Evolutionary conservation across 2,113 vertebrate genomes (phyloP), one percentile per base, ranked within the genome.

Genomic region (Tichodroma muraria): DNA sequence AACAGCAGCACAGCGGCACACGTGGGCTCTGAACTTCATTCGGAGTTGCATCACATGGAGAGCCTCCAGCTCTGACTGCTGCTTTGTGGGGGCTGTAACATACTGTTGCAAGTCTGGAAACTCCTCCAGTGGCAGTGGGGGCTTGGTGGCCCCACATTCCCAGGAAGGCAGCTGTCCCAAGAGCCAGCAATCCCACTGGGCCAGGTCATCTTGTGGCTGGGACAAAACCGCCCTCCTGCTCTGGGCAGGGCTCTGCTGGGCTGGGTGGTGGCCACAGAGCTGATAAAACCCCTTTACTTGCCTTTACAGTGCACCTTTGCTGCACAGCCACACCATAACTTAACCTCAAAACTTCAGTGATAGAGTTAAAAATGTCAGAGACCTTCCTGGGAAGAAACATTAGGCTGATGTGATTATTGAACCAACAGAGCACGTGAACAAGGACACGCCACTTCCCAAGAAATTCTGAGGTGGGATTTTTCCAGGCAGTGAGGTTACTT

Each of bases 341-440:
- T 66, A 31, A 93, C 79, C 47, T 52, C 57, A 31, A 89, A 79
- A 70, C 31, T 25, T 81, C 77, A 42, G 15, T 4, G 1, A 61
- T 20, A 14, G 3, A 9, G 91, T 52, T 64, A 60, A 60, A 91
- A 71, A 49, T 81, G 80, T 84, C 60, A 93, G 76, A 84, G 90
- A 86, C n/a, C 28, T 90, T 88, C 49, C 88, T 33, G 40, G 33
- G 52, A 88, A 64, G 77, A 86, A 81, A 90, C n/a, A 37, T 38
- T 30, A 64, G 82, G 73, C 92, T 93, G 93, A 86, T 7, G 17
- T 38, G 78, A 38, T 40, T 65, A 23, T 12, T 81, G 89, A 72
- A 49, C 0, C 1, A 68, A 31, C 6, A 40, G 37, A 90, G 40
- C 61, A 71, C 2, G 1, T 47, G 69, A 31, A 37, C 0, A 0